Conservation (phyloP, 2,113 vertebrate species). For the Cheirogaleus medius region DNA sequence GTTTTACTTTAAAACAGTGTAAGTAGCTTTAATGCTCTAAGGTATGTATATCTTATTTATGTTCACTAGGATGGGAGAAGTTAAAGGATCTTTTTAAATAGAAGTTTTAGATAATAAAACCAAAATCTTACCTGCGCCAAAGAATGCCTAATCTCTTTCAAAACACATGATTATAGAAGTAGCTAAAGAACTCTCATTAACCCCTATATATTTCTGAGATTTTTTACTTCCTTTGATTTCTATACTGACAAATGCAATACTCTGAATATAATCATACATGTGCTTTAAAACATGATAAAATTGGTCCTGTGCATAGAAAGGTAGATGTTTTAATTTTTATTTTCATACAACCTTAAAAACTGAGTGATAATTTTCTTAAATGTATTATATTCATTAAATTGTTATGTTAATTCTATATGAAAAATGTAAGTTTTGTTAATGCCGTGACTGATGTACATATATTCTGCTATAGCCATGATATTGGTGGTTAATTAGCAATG, state of each 20-base stretch:
- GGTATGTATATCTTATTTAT: neutral
- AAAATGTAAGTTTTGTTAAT: neutral
- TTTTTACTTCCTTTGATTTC: neutral
- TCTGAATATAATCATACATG: neutral
- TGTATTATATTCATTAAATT: neutral
- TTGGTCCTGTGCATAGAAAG: neutral
- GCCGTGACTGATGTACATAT: neutral
- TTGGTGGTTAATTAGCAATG: neutral
- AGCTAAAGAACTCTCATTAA: neutral
- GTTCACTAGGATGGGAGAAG: neutral
- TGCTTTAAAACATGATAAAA: neutral
- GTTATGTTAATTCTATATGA: neutral
- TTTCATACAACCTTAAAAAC: constrained; percentile 3
- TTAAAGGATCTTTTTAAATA: neutral
- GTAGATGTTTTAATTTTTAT: neutral
- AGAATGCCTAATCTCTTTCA: neutral
- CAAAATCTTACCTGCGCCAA: neutral
- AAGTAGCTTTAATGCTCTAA: neutral
- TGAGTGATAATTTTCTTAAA: neutral
- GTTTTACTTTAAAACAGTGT: neutral
- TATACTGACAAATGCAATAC: neutral
- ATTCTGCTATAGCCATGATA: neutral
- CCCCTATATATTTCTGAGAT: neutral
- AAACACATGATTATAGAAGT: neutral
- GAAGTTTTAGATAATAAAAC: neutral